phyloP scores from a whole-genome alignment of 2,113 vertebrate genomes.

The Mellivora capensis region DNA sequence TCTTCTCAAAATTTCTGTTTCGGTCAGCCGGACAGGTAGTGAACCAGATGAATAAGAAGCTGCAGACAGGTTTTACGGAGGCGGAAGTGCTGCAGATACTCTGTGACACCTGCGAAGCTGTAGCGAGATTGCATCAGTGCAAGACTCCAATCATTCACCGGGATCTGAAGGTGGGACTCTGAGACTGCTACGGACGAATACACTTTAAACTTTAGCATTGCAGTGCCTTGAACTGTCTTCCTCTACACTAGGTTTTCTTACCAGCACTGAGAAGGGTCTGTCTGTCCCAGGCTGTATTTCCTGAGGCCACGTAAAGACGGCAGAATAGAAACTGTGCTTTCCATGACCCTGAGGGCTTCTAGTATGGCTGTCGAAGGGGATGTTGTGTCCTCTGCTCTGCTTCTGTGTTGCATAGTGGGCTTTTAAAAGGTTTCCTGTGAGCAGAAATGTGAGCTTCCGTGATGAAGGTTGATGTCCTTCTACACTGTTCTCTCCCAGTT shows the following conservation, averaged over 20 bases:
- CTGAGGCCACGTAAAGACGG: background rate
- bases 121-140: slow-evolving; percentile 96
- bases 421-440: background rate
- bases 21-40: slow-evolving; percentile 94
- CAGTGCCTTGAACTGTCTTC: background rate
- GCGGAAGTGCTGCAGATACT: slow-evolving; percentile 93
- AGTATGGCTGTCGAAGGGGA: background rate
- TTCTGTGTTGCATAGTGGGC: background rate
- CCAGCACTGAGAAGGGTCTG: background rate
- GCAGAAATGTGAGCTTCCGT: background rate
- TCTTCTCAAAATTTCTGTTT: slow-evolving; percentile 23
- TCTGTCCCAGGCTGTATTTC: background rate
- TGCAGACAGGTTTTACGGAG: slow-evolving; percentile 93
- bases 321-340: background rate
- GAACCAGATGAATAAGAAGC: slow-evolving; percentile 97
- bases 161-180: slow-evolving; percentile 92
- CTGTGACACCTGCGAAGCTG: slow-evolving; percentile 95
- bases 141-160: slow-evolving; percentile 96
- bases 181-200: background rate
- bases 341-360: background rate
- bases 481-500: background rate
- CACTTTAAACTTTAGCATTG: background rate
- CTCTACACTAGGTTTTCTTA: background rate
- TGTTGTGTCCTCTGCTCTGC: background rate
- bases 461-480: background rate